Evolutionary conservation across 2,888 invertebrate species (phyloP).

Genomic region (Noctua janthe): DNA sequence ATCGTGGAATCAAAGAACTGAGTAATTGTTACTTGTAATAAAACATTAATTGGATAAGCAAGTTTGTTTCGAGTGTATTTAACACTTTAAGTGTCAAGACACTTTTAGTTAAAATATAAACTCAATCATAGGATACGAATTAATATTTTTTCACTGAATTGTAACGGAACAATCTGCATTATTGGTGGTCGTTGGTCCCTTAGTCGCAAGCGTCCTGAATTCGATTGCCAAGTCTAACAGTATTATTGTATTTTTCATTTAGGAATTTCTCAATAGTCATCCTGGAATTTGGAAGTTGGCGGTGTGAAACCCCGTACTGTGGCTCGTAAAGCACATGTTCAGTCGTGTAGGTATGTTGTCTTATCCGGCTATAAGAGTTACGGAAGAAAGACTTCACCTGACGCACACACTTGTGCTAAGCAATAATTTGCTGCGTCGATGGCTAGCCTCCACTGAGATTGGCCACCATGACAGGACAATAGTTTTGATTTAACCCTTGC

Average conservation of each 20-base stretch:
- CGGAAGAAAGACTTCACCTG: background rate
- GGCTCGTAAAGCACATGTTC: no score
- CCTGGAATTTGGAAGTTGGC: background rate
- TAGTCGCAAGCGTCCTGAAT: background rate
- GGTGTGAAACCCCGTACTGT: background rate
- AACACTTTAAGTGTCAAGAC: background rate
- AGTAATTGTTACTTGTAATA: background rate
- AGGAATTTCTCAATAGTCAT: background rate
- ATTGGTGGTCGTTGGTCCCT: background rate
- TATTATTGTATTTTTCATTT: background rate
- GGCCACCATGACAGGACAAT: background rate
- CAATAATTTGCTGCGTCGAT: background rate
- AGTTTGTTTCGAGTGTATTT: background rate
- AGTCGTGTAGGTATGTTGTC: no score
- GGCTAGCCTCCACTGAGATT: background rate
- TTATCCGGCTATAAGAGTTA: background rate
- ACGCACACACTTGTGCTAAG: background rate
- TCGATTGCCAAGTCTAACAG: background rate
- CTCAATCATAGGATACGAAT: background rate
- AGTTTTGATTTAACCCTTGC: background rate
- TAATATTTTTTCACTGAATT: background rate
- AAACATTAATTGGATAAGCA: slow-evolving; percentile 13
- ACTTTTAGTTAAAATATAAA: background rate
- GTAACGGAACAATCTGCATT: background rate
- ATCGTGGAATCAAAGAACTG: slow-evolving; percentile 24